Base-by-base conservation (phyloP, 2,113 vertebrate genomes). In the Epinephelus lanceolatus region DNA sequence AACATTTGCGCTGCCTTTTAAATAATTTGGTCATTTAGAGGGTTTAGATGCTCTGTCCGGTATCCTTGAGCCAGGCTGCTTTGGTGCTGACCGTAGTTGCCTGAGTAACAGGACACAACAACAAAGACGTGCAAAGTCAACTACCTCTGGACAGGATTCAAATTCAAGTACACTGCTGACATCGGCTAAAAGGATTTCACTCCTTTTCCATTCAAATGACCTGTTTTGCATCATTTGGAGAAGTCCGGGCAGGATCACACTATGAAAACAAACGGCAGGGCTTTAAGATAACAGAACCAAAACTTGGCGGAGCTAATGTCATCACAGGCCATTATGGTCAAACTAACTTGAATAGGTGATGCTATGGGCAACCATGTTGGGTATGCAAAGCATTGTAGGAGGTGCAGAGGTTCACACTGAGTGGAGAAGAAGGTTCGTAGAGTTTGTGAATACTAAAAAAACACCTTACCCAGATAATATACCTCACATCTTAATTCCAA, bases 251-350 rank as follows among this genome's bases (percentile, higher is more conserved):
- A 66, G 85, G 80, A 83, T 82, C 80, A 27, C 70, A 67, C 89
- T 88, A 68, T 81, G 74, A 91, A 90, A 94, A 91, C 93, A 94
- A 91, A 90, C 14, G 79, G 84, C 69, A 66, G 79, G 33, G 83
- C 84, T 86, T 88, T 93, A 91, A 94, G 92, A 93, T 92, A 93
- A 94, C 94, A 93, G 89, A 93, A 83, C 67, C 87, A 83, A 87
- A 86, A 27, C 68, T 51, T 83, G 85, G 79, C 66, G 0, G 0
- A 71, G 74, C 65, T 59, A 18, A 77, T 84, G 80, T 87, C 78
- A 83, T 91, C 89, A 84, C 75, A 37, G 83, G 71, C 57, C 86
- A 92, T 89, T 89, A 91, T 90, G 88, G 90, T 90, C 83, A 84
- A 86, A 49, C 69, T 72, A 80, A 91, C 83, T 69, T 90, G 76